phyloP scores from a whole-genome alignment of 1,140 invertebrate species.

The Akabosia matsudoensis region DNA sequence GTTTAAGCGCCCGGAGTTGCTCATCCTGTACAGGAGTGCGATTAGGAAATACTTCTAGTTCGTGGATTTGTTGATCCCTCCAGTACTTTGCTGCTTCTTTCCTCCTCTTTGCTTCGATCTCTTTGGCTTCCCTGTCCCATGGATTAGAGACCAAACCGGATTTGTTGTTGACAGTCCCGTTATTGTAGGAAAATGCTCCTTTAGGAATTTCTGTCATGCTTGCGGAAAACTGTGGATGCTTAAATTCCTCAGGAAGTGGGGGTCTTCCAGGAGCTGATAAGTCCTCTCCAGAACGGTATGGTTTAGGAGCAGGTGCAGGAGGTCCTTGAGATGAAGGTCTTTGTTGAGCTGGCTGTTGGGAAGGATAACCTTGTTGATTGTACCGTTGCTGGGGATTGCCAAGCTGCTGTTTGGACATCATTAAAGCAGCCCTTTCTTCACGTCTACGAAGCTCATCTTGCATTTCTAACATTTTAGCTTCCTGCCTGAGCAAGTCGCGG shows the following conservation, averaged over 20 bases:
- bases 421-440: slow-evolving; percentile 59
- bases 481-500: slow-evolving; percentile 63
- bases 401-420: slow-evolving; percentile 51
- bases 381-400: slow-evolving; percentile 36
- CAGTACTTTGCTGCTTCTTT: slow-evolving; percentile 66
- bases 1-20: slow-evolving; percentile 72
- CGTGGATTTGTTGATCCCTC: slow-evolving; percentile 79
- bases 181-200: slow-evolving; percentile 57
- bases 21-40: slow-evolving; percentile 78
- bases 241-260: slow-evolving; percentile 48
- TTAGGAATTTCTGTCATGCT: slow-evolving; percentile 71
- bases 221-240: slow-evolving; percentile 57
- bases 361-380: slow-evolving; percentile 21
- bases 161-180: slow-evolving; percentile 1
- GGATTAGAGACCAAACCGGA: slow-evolving; percentile 61
- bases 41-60: slow-evolving; percentile 65
- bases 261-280: slow-evolving; percentile 48
- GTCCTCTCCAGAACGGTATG: slow-evolving; percentile 38
- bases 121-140: slow-evolving; percentile 83
- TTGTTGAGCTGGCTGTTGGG: slow-evolving; percentile 30
- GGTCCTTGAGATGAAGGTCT: slow-evolving; percentile 30
- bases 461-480: slow-evolving; percentile 78
- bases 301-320: slow-evolving; percentile 46
- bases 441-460: slow-evolving; percentile 72
- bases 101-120: slow-evolving; percentile 64